Base-by-base conservation (phyloP, 2,113 vertebrate species). In the Seriola rivoliana region DNA sequence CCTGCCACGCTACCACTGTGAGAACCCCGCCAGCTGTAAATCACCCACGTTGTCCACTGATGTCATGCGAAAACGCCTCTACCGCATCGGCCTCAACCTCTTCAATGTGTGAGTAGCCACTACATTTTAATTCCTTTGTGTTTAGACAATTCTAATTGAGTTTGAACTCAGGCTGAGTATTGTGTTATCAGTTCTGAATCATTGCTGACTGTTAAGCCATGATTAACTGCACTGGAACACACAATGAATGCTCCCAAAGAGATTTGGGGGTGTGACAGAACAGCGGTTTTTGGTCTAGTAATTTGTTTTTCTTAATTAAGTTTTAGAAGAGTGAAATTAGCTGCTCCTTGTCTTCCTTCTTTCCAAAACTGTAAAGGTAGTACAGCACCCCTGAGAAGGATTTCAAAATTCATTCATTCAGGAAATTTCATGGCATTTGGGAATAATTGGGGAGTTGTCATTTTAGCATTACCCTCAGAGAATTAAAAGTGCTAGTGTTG, bases 61-160 rank as follows among this genome's bases (percentile, higher is more conserved):
- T 68, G 97, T 98, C 70, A 97, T 99, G 95, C 95, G 98, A 59
- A 99, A 99, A 79, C 95, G 98, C 17, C 97, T 99, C 48, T 99
- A 99, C 90, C 97, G 98, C 88, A 99, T 99, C 1, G 98, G 98
- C 74, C 97, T 99, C 93, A 99, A 99, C 93, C 98, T 99, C 87
- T 99, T 99, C 85, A 99, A 99, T 67, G 95, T 99, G 98, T 99
- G 81, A 99, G 97, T 97, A 88, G n/a, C 54, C 36, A 13, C 44
- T 60, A 3, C 8, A 34, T 3, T 59, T 42, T 21, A 1, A 2
- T 19, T 42, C 8, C 40, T 67, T 40, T 46, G 38, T 58, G 5
- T 40, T 75, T 23, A 14, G 16, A 60, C 44, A 9, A 40, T 55
- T 62, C 23, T 19, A 40, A 65, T 71, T 52, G 4, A 4, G 32